phyloP scores from a whole-genome alignment of 1,140 invertebrate genomes.

The Araneus ventricosus region DNA sequence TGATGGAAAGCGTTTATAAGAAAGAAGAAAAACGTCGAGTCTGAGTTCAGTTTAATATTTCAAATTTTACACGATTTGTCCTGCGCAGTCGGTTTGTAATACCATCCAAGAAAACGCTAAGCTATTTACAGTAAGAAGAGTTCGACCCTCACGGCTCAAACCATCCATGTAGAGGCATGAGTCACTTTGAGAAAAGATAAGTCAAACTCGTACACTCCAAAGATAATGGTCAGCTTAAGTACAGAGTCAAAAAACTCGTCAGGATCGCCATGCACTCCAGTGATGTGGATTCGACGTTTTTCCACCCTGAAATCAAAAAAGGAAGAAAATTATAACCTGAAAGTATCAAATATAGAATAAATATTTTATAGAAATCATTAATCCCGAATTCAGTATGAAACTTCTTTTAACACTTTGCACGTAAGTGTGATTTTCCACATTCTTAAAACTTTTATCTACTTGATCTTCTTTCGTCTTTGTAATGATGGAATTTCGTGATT shows the following conservation, averaged over 20 bases:
- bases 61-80: conserved; percentile 69
- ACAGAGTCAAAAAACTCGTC: conserved; percentile 5
- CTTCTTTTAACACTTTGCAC: too few species aligned
- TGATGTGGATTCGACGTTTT: neutral
- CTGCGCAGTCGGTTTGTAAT: conserved; percentile 50
- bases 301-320: conserved; percentile 32
- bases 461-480: too few species aligned
- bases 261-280: conserved; percentile 1
- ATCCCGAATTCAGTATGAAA: neutral
- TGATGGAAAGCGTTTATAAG: conserved; percentile 51
- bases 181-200: conserved; percentile 58
- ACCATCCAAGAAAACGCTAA: conserved; percentile 50
- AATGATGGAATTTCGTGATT: too few species aligned
- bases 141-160: conserved; percentile 6
- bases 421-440: too few species aligned
- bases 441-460: too few species aligned
- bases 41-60: conserved; percentile 20
- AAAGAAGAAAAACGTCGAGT: conserved; percentile 52
- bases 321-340: neutral
- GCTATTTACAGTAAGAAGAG: conserved; percentile 54
- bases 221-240: conserved; percentile 59
- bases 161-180: neutral
- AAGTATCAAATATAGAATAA: neutral
- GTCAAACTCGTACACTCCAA: neutral
- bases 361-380: neutral